phyloP scores from a whole-genome alignment of 2,797 vertebrate genomes.

The Peromyscus eremicus region DNA sequence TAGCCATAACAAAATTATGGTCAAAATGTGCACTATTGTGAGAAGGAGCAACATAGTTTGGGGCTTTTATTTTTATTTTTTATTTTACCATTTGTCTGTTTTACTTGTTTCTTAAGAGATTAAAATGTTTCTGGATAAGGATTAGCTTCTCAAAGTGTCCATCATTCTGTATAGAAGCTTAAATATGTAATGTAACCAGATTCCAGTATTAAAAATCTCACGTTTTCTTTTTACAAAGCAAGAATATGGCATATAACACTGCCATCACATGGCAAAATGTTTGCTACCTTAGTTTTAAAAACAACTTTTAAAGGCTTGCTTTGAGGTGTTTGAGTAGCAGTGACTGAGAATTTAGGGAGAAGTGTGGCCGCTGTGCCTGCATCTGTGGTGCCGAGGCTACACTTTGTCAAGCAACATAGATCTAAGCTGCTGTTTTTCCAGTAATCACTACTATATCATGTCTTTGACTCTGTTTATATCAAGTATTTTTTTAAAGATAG shows the following conservation, averaged over 20 bases:
- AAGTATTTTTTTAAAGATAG: constrained; percentile 87
- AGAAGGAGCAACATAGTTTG: constrained; percentile 88
- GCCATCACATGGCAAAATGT: constrained; percentile 88
- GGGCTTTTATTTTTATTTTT: constrained; percentile 46
- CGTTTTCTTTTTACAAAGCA: constrained; percentile 87
- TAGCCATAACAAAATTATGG: constrained; percentile 89
- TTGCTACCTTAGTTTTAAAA: constrained; percentile 88
- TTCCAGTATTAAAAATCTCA: constrained; percentile 91
- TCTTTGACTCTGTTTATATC: constrained; percentile 89
- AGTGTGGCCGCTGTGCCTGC: constrained; percentile 87
- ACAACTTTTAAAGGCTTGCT: constrained; percentile 90
- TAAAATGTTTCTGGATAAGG: constrained; percentile 88
- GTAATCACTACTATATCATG: constrained; percentile 89
- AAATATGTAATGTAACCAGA: constrained; percentile 88
- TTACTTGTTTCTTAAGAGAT: constrained; percentile 85
- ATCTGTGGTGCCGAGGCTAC: constrained; percentile 87
- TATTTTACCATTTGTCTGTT: constrained; percentile 71
- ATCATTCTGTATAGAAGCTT: constrained; percentile 88
- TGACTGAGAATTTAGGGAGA: constrained; percentile 86
- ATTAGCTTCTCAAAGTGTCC: constrained; percentile 88
- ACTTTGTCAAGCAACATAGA: constrained; percentile 87
- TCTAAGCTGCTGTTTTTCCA: constrained; percentile 90
- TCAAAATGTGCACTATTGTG: constrained; percentile 91
- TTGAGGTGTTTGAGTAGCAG: constrained; percentile 90
- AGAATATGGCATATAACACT: constrained; percentile 88